Conservation (phyloP, 2,113 vertebrate species). For the Lucifuga dentata region DNA sequence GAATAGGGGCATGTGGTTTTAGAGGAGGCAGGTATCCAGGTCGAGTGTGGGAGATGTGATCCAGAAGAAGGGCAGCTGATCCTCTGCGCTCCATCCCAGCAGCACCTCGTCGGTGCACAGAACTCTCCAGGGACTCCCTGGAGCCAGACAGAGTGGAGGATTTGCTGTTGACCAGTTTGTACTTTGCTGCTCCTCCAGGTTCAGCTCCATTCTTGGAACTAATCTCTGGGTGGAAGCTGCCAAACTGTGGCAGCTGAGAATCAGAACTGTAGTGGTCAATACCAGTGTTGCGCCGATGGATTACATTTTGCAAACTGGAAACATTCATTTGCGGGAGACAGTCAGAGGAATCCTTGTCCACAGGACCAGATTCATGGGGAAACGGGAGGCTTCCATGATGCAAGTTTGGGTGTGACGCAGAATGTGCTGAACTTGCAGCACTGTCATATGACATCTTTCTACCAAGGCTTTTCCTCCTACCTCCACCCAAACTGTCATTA, state of each 20-base stretch:
- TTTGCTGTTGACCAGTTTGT: constrained; percentile 80
- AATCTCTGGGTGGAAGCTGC: constrained; percentile 59
- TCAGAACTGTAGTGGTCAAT: constrained; percentile 89
- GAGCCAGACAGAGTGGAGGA: constrained; percentile 81
- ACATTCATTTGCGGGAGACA: constrained; percentile 79
- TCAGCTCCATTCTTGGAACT: constrained; percentile 21
- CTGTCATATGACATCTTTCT: constrained; percentile 87
- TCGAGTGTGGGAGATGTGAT: constrained; percentile 82
- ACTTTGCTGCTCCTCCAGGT: constrained; percentile 78
- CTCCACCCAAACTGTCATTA: constrained; percentile 33
- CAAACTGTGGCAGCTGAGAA: constrained; percentile 85
- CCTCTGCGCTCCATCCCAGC: constrained; percentile 81
- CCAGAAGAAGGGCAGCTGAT: constrained; percentile 82
- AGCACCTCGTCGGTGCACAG: constrained; percentile 74
- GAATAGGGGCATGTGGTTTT: constrained; percentile 82
- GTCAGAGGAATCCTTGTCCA: constrained; percentile 77
- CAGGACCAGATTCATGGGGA: constrained; percentile 38
- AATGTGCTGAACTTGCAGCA: constrained; percentile 69
- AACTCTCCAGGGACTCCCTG: constrained; percentile 83
- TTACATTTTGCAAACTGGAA: constrained; percentile 86
- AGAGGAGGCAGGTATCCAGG: constrained; percentile 90
- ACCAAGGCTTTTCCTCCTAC: constrained; percentile 56
- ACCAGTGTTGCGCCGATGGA: constrained; percentile 85
- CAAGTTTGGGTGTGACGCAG: constrained; percentile 78
- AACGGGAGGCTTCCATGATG: constrained; percentile 63